A percentile compares a stretch with the other conserved stretches of the same genome.
Conservation (phyloP, 2,797 vertebrate genomes). For the Nyctibius grandis region DNA sequence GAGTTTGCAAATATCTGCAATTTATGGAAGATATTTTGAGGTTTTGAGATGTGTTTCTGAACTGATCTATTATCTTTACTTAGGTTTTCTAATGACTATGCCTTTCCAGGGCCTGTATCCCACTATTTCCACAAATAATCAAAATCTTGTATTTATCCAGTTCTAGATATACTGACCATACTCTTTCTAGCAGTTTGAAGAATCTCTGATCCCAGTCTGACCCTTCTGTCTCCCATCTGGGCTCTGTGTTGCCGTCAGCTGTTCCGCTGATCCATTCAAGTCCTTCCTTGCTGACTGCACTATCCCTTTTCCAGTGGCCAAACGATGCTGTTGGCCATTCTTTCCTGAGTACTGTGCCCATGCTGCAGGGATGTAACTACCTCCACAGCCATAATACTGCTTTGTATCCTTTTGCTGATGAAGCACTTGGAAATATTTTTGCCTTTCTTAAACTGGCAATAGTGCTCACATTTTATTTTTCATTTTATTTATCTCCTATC, state of each 20-base stretch:
- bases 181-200: not conserved
- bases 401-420: not conserved
- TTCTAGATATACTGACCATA: not conserved
- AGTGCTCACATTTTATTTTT: not conserved
- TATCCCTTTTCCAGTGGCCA: not conserved
- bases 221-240: not conserved
- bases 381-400: not conserved
- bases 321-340: rapidly evolving
- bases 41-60: not conserved
- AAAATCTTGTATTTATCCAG: not conserved
- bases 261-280: not conserved
- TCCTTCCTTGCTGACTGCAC: not conserved
- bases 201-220: not conserved
- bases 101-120: not conserved
- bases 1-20: not conserved
- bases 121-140: not conserved
- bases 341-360: not conserved
- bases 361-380: not conserved
- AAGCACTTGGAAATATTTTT: not conserved
- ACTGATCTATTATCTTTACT: not conserved
- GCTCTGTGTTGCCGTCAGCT: not conserved
- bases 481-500: not conserved
- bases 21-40: not conserved
- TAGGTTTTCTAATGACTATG: not conserved
- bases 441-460: not conserved